Percentiles rank a stretch among this genome's conserved stretches.
These are phyloP conservation scores for Myxocyprinus asiaticus DNA, from an alignment of 2,113 vertebrate genomes.

Conservation along the genomic window DNA sequence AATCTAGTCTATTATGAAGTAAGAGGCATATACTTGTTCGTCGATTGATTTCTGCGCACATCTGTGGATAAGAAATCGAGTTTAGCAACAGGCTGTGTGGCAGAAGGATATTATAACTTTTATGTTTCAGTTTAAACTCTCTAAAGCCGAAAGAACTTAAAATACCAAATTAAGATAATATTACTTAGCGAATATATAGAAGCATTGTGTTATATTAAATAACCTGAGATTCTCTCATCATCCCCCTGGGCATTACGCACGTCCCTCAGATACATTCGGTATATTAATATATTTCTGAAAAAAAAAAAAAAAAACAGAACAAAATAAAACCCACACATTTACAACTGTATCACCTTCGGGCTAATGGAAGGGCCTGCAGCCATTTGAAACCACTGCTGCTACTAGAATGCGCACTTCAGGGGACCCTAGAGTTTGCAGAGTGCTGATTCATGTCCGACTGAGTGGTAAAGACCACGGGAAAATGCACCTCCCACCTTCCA, in stretches of 20 bases:
- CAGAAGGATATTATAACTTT: background rate
- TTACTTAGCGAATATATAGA: background rate
- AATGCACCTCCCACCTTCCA: background rate
- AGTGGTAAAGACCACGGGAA: conserved; percentile 12
- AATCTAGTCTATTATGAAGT: background rate
- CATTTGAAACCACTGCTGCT: background rate
- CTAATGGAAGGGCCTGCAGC: conserved; percentile 12
- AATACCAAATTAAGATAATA: background rate
- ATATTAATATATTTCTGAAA: background rate
- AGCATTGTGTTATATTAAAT: background rate
- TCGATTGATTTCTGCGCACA: background rate
- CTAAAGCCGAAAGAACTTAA: conserved; percentile 2
- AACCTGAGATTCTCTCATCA: background rate
- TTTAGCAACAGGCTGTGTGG: background rate
- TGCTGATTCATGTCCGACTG: conserved; percentile 27
- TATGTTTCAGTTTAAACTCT: conserved; percentile 5
- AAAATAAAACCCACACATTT: background rate
- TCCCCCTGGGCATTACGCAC: background rate
- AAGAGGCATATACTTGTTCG: background rate
- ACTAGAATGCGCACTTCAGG: background rate
- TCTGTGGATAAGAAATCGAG: background rate
- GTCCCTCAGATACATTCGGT: background rate
- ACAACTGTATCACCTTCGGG: background rate
- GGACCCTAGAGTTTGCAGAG: background rate
- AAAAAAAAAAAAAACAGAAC: no score